phyloP scores from a whole-genome alignment of 2,797 vertebrate genomes.

The Fringilla coelebs region DNA sequence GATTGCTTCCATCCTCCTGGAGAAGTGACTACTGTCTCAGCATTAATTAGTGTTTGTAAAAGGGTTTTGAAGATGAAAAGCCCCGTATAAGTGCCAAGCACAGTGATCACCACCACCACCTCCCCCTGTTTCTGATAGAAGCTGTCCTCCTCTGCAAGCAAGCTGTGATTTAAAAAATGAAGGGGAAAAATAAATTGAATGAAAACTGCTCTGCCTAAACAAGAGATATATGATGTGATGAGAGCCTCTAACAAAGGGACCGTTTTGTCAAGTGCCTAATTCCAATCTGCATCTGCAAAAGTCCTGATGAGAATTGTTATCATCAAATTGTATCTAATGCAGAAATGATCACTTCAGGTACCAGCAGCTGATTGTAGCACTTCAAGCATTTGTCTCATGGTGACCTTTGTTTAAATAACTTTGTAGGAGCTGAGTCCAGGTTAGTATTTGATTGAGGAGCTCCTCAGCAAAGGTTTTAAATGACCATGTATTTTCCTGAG shows the following conservation, averaged over 20 bases:
- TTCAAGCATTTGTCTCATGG: background rate
- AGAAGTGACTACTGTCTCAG: slow-evolving; percentile 49
- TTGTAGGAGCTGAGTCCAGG: background rate
- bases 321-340: background rate
- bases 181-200: slow-evolving; percentile 42
- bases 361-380: slow-evolving; percentile 39
- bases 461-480: background rate
- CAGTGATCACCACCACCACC: slow-evolving; percentile 2
- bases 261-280: slow-evolving; percentile 50
- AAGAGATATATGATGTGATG: background rate
- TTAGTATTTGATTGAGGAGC: background rate
- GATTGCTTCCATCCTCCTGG: background rate
- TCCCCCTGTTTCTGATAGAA: background rate
- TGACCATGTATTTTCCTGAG: background rate
- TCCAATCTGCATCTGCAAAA: slow-evolving; percentile 38
- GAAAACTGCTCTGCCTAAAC: background rate
- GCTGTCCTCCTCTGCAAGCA: slow-evolving; percentile 28
- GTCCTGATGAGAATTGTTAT: slow-evolving; percentile 46
- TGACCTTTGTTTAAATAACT: slow-evolving; percentile 46
- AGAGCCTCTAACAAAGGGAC: slow-evolving; percentile 37
- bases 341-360: slow-evolving; percentile 3
- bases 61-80: slow-evolving; percentile 61
- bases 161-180: slow-evolving; percentile 39
- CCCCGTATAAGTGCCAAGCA: slow-evolving; percentile 6
- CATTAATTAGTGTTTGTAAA: slow-evolving; percentile 60